These are phyloP conservation scores for Bos indicus DNA, from an alignment of 2,113 vertebrate genomes.

Conservation along the genomic window DNA sequence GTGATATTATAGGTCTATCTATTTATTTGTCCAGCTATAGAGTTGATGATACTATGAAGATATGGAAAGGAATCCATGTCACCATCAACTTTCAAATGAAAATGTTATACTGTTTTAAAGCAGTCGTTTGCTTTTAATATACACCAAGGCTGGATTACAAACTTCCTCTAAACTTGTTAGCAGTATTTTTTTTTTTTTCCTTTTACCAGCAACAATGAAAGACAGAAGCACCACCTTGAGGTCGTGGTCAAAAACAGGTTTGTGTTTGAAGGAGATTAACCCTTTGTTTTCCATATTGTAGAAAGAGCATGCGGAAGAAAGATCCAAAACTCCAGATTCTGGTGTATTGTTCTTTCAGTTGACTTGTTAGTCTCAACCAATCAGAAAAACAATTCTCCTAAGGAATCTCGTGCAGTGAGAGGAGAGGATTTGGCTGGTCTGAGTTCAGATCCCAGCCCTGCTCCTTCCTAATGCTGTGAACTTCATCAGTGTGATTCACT, in stretches of 20 bases:
- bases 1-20: constrained; percentile 56
- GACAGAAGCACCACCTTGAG: constrained; percentile 33
- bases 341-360: neutral
- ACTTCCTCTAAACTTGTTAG: constrained; percentile 8
- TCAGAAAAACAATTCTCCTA: neutral
- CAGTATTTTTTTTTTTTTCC: neutral
- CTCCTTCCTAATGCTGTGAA: neutral
- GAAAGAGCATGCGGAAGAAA: accelerated
- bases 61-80: constrained; percentile 39
- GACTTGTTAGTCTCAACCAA: neutral
- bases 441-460: neutral
- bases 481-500: neutral
- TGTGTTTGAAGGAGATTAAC: constrained; percentile 30
- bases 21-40: constrained; percentile 60
- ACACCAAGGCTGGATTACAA: constrained; percentile 21
- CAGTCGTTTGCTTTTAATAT: constrained; percentile 21
- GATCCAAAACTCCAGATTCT: neutral
- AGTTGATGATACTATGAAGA: constrained; percentile 47
- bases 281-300: neutral
- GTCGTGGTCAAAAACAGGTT: constrained; percentile 11
- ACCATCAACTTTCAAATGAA: neutral
- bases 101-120: constrained; percentile 33
- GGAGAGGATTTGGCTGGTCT: neutral
- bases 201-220: neutral
- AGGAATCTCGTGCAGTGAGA: neutral